Percentiles rank a stretch among this genome's conserved stretches.
phyloP scores from a whole-genome alignment of 2,888 invertebrate species.

The Dorcus parallelipipedus region DNA sequence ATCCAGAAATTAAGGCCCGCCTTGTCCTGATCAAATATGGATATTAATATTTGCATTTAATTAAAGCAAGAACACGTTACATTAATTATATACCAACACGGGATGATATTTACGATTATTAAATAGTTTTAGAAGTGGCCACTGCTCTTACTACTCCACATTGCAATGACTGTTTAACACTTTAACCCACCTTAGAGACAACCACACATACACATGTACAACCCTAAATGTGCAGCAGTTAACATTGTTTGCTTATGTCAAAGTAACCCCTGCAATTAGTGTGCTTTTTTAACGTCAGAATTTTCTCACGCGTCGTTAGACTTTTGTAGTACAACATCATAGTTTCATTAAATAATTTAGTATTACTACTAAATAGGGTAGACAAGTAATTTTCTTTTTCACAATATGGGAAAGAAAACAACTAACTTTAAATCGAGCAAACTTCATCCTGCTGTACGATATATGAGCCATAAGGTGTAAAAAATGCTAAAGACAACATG shows the following conservation, averaged over 20 bases:
- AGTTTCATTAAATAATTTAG: too few species aligned
- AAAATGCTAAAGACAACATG: too few species aligned
- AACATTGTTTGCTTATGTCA: conserved; percentile 19
- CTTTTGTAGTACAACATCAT: background rate
- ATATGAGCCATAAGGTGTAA: too few species aligned
- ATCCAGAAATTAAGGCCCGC: conserved; percentile 15
- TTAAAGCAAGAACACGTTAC: conserved; percentile 18
- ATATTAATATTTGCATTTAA: conserved; percentile 19
- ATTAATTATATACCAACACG: conserved; percentile 16
- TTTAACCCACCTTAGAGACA: background rate
- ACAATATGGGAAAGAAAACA: too few species aligned
- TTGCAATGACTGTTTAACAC: conserved; percentile 18
- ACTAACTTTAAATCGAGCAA: too few species aligned
- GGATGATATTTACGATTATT: conserved; percentile 5
- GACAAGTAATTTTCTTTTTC: too few species aligned
- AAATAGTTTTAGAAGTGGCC: conserved; percentile 14
- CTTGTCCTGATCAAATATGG: conserved; percentile 18
- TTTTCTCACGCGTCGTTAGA: conserved; percentile 3
- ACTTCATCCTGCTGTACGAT: too few species aligned
- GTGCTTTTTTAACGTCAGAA: background rate
- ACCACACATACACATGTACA: background rate
- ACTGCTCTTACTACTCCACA: background rate
- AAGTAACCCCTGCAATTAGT: conserved; percentile 12
- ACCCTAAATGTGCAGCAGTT: background rate
- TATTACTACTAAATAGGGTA: too few species aligned